Evolutionary conservation across 2,888 invertebrate genomes (phyloP).

Genomic region (Agrochola lychnidis): DNA sequence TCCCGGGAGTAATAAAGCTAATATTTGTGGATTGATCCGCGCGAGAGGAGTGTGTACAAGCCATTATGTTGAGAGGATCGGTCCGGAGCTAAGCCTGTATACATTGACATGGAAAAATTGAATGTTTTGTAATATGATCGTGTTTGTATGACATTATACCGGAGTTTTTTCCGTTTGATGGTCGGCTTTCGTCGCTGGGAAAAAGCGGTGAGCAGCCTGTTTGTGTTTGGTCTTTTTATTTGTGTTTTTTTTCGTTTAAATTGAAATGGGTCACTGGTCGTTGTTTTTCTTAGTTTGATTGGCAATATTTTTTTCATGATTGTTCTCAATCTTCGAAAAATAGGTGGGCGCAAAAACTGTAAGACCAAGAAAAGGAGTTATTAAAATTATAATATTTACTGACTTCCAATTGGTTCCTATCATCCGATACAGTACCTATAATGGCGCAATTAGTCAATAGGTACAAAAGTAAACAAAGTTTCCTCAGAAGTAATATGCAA

Average conservation of each 20-base stretch:
- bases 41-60: slow-evolving; percentile 74
- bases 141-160: slow-evolving; percentile 67
- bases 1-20: slow-evolving; percentile 73
- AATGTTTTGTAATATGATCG: slow-evolving; percentile 64
- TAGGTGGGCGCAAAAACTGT: background rate
- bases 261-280: background rate
- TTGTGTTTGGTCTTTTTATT: slow-evolving; percentile 2
- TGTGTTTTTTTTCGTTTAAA: background rate
- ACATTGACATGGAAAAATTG: slow-evolving; percentile 69
- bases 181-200: slow-evolving; percentile 17
- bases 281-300: background rate
- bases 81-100: slow-evolving; percentile 62
- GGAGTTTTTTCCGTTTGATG: slow-evolving; percentile 22
- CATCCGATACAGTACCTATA: background rate
- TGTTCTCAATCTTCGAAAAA: background rate
- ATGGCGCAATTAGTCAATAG: slow-evolving; percentile 10
- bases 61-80: slow-evolving; percentile 78
- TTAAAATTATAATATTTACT: background rate
- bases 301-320: background rate
- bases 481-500: slow-evolving; percentile 37
- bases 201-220: slow-evolving; percentile 23
- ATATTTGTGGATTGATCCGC: slow-evolving; percentile 80
- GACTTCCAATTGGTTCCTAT: slow-evolving; percentile 7
- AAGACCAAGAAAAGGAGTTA: background rate
- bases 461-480: slow-evolving; percentile 34